A percentile compares a stretch with the other conserved stretches of the same genome.
Conservation (phyloP, 2,797 vertebrate genomes). For the Acrocephalus scirpaceus region DNA sequence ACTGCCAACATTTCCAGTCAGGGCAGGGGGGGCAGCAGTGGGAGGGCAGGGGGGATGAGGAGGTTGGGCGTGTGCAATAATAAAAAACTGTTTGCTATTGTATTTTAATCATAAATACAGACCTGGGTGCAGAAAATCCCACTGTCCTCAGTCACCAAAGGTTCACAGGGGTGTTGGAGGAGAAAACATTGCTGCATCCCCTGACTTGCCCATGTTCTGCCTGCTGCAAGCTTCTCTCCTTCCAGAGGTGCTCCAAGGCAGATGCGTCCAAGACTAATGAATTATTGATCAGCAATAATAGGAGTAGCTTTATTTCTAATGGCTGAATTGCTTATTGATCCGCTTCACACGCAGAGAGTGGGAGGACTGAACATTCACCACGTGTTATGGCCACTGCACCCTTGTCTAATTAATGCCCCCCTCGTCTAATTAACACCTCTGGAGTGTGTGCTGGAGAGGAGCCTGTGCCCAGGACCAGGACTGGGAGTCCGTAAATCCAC, state of each 20-base stretch:
- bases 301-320: constrained; percentile 35
- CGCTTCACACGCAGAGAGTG: accelerated
- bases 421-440: background rate
- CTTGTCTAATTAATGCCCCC: background rate
- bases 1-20: constrained; percentile 5
- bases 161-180: background rate
- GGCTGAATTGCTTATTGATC: constrained; percentile 28
- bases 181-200: background rate
- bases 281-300: constrained; percentile 34
- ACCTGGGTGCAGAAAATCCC: background rate
- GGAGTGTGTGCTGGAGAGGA: background rate
- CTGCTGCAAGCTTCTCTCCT: background rate
- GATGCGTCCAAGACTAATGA: background rate
- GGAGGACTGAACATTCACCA: background rate
- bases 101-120: background rate
- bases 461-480: background rate
- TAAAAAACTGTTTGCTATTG: constrained; percentile 34
- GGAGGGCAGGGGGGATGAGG: background rate
- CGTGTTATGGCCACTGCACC: background rate
- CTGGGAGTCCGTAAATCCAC: background rate
- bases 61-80: background rate
- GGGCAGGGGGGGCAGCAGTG: background rate
- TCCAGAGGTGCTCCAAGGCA: background rate
- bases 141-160: background rate
- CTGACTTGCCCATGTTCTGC: background rate